A percentile compares a stretch with the other conserved stretches of the same genome.
These are phyloP conservation scores for Littorina saxatilis DNA, from an alignment of 1,140 invertebrate species.

Conservation along the genomic window DNA sequence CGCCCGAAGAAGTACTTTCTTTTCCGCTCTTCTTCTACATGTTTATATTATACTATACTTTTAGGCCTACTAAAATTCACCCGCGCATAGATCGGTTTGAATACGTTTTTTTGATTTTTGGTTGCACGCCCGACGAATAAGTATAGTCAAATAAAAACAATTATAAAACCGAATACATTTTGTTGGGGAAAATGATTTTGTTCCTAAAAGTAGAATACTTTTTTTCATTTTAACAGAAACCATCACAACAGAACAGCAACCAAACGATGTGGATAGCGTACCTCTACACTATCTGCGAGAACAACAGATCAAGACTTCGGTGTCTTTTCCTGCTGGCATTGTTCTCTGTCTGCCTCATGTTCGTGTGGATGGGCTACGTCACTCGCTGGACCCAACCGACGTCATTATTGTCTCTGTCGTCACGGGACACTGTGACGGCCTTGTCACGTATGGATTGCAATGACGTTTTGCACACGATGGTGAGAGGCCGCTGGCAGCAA, in stretches of 20 bases:
- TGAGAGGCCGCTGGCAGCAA: no score
- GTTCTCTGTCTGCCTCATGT: background rate
- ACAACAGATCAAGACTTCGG: background rate
- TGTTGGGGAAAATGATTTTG: background rate
- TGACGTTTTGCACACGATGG: background rate
- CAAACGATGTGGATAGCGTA: background rate
- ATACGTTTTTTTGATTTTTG: background rate
- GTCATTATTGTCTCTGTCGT: background rate
- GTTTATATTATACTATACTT: no score
- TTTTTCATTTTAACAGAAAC: background rate
- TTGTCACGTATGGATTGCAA: background rate
- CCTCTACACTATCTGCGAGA: background rate
- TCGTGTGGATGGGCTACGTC: background rate
- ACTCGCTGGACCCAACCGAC: background rate
- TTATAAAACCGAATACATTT: background rate
- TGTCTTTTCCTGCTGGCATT: background rate
- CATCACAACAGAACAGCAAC: background rate
- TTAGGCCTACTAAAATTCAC: no score
- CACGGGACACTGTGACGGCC: no score
- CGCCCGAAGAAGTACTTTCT: no score
- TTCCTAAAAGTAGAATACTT: background rate
- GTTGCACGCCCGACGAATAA: background rate
- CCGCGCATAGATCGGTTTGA: no score
- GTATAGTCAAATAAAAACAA: background rate
- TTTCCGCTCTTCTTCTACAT: no score